Evolutionary conservation across 2,113 vertebrate genomes (phyloP), one percentile per base, ranked within the genome.

Genomic region (Oncorhynchus clarkii): DNA sequence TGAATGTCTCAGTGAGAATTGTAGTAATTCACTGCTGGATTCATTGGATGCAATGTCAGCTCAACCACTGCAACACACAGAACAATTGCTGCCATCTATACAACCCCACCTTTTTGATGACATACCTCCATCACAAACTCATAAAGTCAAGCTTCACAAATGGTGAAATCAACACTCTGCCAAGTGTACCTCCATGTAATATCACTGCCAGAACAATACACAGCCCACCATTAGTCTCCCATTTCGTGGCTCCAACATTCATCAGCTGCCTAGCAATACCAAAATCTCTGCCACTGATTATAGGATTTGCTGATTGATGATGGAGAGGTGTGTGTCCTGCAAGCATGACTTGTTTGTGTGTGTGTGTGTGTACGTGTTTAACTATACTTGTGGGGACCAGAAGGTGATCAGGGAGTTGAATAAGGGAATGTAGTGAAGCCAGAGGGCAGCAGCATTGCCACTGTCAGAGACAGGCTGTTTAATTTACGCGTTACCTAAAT

Each of bases 401-500:
- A 45, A 45, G 39, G 39, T 45, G 83, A 39, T 31, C 67, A 57
- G 69, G 77, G 83, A 86, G 84, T 81, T 86, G 88, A 89, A 83
- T 83, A 73, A 78, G 48, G 74, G 88, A 80, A 85, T 90, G 88
- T 89, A 91, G 91, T 89, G 86, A 89, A 84, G 85, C 82, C 66
- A 70, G 62, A 84, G 82, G 80, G 76, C 79, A 4, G 39, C 39
- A 68, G 83, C 67, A 45, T 48, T 73, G 67, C 80, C 62, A 51
- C 75, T 71, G 45, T 80, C 75, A 81, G 79, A 89, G 82, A 82
- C 70, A 78, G 77, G 78, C 80, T 80, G 88, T 82, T 85, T 89
- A 87, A 90, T 88, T 90, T 90, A 88, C 87, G 85, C 80, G 78
- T 86, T 75, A 73, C 82, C 80, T 75, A 83, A 54, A 72, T 85